A percentile compares a stretch with the other conserved stretches of the same genome.
These are phyloP conservation scores for Hephaestus fuliginosus DNA, from an alignment of 2,797 vertebrate species.

Conservation along the genomic window DNA sequence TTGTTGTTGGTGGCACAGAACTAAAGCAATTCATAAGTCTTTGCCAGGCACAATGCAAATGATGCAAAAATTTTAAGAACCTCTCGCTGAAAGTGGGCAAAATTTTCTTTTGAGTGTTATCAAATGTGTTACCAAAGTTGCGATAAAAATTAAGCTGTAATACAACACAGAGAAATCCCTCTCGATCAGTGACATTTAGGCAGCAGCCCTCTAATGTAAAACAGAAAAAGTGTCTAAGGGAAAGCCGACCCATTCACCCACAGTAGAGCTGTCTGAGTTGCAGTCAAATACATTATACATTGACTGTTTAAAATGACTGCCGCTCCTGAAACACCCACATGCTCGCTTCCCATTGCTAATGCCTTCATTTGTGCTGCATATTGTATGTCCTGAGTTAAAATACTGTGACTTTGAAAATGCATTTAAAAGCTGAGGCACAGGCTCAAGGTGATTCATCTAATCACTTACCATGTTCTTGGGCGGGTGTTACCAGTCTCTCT, in stretches of 20 bases:
- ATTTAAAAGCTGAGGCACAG: constrained; percentile 67
- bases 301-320: constrained; percentile 53
- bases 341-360: constrained; percentile 49
- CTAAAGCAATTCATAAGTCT: not conserved
- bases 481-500: constrained; percentile 13
- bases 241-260: constrained; percentile 13
- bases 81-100: not conserved
- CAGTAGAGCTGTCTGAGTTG: constrained; percentile 14
- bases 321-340: constrained; percentile 38
- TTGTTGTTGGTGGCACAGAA: too few relatives aligned
- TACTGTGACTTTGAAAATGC: constrained; percentile 77
- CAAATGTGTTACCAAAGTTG: not conserved
- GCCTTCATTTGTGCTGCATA: constrained; percentile 59
- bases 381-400: constrained; percentile 65
- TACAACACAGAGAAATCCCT: not conserved
- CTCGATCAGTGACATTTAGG: not conserved
- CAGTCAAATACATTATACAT: constrained; percentile 50
- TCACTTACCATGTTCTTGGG: constrained; percentile 71
- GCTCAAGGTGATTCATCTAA: constrained; percentile 77
- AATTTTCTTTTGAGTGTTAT: not conserved
- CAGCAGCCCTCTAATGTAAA: not conserved
- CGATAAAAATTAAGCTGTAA: not conserved
- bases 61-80: not conserved
- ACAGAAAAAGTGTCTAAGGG: constrained; percentile 1
- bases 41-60: not conserved